Base-by-base conservation (phyloP, 2,888 invertebrate genomes). In the Platynereis dumerilii region DNA sequence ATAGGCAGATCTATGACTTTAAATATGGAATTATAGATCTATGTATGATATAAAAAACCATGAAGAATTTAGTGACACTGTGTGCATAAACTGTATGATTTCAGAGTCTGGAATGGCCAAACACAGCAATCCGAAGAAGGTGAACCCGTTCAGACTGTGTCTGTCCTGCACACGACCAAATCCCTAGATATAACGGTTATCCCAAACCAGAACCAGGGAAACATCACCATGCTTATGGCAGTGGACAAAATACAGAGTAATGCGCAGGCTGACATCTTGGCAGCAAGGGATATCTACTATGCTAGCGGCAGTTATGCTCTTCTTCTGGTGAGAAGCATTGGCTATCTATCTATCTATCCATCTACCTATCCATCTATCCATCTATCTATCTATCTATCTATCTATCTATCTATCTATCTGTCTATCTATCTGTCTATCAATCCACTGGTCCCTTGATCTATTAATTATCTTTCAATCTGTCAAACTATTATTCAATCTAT, bases 221-320 rank as follows among this genome's bases (percentile, higher is more conserved):
- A 71, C 58, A 55, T 69, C 28, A 73, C 70, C 12, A 61, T 70
- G 57, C 58, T 73, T 17, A 68, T 73, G 69, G 24, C 72, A 7
- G 54, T 71, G 2, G 73, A 73, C 52, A 59, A 45, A 1, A 10
- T 26, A 34, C 56, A 65, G 22, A 42, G 55, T 20, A 56, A 64
- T 20, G 73, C 73, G 10, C 60, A 72, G 53, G 29, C 62, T 3
- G 74, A 74, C 29, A 74, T 74, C 58, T 68, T 72, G 60, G 17
- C 34, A 12, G 71, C 66, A 0, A 34, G 67, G 45, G 10, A 55
- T 7, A 66, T 74, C 44, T 24, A 72, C 2, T 27, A 44, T 22
- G 17, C 27, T 1, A 22, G 26, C 1, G 60, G 58, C 22, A 60
- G 45, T 22, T 54, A 65, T 52, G 52, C 72, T 69, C 34, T 60